These are phyloP conservation scores for Polydrusus cervinus DNA, from an alignment of 2,888 invertebrate genomes.

Conservation along the genomic window DNA sequence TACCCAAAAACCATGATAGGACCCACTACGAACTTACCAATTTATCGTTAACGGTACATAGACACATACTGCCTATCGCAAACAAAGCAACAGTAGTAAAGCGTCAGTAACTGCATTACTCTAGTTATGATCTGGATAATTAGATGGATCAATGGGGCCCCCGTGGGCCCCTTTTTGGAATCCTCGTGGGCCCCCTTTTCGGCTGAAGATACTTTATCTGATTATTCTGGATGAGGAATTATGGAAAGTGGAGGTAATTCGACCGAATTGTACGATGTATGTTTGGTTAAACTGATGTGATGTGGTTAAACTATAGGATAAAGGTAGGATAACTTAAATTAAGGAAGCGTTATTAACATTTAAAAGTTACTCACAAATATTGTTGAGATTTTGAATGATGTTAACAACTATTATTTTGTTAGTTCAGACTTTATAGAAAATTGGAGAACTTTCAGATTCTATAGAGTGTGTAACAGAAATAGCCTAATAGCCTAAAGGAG, in stretches of 20 bases:
- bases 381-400: no score
- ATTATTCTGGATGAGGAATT: constrained; percentile 40
- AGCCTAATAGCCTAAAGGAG: no score
- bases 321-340: neutral
- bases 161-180: neutral
- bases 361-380: no score
- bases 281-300: constrained; percentile 16
- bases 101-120: constrained; percentile 33
- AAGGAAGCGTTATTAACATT: no score
- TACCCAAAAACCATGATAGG: no score
- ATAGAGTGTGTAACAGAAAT: no score
- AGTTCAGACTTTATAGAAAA: no score
- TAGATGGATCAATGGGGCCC: constrained; percentile 32
- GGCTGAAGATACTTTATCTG: constrained; percentile 36
- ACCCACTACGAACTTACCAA: no score
- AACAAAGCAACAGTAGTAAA: constrained; percentile 27
- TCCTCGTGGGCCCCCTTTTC: constrained; percentile 28
- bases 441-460: no score
- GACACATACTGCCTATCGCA: constrained; percentile 5
- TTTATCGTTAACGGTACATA: neutral
- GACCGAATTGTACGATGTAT: constrained; percentile 31
- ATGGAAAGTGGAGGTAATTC: constrained; percentile 30
- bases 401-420: no score
- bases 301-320: neutral
- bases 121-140: constrained; percentile 44